A percentile compares a stretch with the other conserved stretches of the same genome.
phyloP scores from a whole-genome alignment of 2,113 vertebrate genomes.

The Anas platyrhynchos region DNA sequence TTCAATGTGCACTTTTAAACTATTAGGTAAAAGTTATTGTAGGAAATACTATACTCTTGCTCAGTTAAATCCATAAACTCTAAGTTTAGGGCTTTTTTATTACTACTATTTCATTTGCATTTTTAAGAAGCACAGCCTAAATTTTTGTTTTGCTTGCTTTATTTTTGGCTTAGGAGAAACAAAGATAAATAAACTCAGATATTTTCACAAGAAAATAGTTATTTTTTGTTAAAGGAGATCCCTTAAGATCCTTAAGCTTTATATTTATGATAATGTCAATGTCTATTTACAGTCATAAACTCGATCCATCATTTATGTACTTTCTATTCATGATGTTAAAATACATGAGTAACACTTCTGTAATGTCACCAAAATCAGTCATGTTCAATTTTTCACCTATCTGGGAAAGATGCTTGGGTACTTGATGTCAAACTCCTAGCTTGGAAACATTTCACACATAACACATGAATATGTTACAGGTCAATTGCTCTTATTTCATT shows the following conservation, averaged over 20 bases:
- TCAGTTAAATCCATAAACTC: neutral
- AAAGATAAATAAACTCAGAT: neutral
- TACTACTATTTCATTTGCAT: neutral
- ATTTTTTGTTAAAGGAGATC: neutral
- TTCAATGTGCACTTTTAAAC: neutral
- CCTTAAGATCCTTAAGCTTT: neutral
- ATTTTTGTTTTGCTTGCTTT: neutral
- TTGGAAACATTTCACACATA: neutral
- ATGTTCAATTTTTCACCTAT: neutral
- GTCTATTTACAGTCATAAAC: neutral
- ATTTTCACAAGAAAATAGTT: neutral
- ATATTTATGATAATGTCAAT: neutral
- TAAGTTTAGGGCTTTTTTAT: neutral
- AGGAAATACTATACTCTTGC: neutral
- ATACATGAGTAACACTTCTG: neutral
- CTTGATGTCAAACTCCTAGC: neutral
- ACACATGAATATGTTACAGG: neutral
- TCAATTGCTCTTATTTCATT: constrained; percentile 17
- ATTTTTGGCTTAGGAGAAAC: neutral
- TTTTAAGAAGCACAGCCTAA: neutral
- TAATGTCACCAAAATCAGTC: neutral
- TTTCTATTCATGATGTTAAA: neutral
- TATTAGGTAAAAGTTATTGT: neutral
- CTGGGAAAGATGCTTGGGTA: neutral
- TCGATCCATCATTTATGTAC: neutral